Evolutionary conservation across 2,888 invertebrate species (phyloP), one percentile per base, ranked within the genome.

Genomic region (Tinea pellionella): DNA sequence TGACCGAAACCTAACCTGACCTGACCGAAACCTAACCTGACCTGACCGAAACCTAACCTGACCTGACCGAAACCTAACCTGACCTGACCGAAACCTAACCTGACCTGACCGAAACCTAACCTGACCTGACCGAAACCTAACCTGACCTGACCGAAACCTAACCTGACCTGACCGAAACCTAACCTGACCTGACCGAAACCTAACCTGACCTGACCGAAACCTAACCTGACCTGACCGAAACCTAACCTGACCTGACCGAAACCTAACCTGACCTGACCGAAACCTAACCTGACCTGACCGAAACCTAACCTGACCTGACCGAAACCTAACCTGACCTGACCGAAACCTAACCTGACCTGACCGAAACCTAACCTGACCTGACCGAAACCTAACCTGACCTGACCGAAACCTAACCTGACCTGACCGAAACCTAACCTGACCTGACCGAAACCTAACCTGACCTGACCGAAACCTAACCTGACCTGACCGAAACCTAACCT

Each of bases 101-200:
- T 65, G 65, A 63, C 42, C 42, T 42, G 12, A 42, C 42, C 42
- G n/a, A 4, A 42, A 61, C 63, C 61, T 60, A 63, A 63, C 63
- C 63, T 61, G 12, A 42, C 42, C 42, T 13, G 12, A 42, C 42
- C 42, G 6, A 42, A 42, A 12, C 42, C 42, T n/a, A 42, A 63
- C 63, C 63, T 63, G 61, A 63, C 63, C 60, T 61, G 61, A 63
- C 61, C 64, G n/a, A 63, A 61, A 61, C 63, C 61, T 61, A 61
- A 63, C 63, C 63, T 62, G 63, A 12, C 42, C n/a, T n/a, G 12
- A 42, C 42, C 42, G n/a, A 9, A 42, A 42, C 42, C 42, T 13
- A 42, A 42, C 42, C 42, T 12, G 12, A 42, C 42, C 42, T n/a
- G 12, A 12, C 42, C n/a, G 4, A 42, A 61, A 61, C 30, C 61